Base-by-base conservation (phyloP, 1,140 invertebrate genomes). In the Hyles euphorbiae region DNA sequence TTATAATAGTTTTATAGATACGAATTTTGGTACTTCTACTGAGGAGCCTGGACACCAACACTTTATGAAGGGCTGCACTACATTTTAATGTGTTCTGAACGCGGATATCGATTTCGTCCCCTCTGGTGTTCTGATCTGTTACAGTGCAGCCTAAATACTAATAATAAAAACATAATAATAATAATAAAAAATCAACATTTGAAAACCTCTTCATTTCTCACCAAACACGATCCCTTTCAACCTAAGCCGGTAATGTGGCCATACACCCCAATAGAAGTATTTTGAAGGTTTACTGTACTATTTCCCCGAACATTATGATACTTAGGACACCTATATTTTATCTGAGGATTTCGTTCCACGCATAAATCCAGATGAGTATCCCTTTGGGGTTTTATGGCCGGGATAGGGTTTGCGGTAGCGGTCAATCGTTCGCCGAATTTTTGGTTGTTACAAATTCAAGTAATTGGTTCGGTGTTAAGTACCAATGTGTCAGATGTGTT, bases 241-340 rank as follows among this genome's bases (percentile, higher is more conserved):
- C 48, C 51, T 53, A 40, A 33, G 51, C 34, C 10, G 9, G 34
- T 53, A 40, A 53, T 53, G 51, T 40, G 53, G 40, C 43, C 43
- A 12, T 43, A 43, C 8, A 22, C 36, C 43, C 40, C 53, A 54
- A 43, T 54, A 36, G 34, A 44, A 43, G 53, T 54, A 54, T 6
- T 6, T 43, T 44, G 36, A 53, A 53, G 52, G 52, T 34, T 53
- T 53, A 53, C 12, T 53, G 36, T 40, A 34, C 51, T 53, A 11
- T 11, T 53, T 53, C 34, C 34, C 6, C 40, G 34, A 53, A 53
- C 34, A 53, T 53, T 53, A 53, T 40, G 40, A 12, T 22, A 36
- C 12, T 53, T 53, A 44, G 40, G 52, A 12, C 34, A 12, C 40
- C 52, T 53, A 53, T 53, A 53, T 53, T 53, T 53, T 53, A 53